phyloP scores from a whole-genome alignment of 2,113 vertebrate genomes.

The Ceuthmochares aereus region DNA sequence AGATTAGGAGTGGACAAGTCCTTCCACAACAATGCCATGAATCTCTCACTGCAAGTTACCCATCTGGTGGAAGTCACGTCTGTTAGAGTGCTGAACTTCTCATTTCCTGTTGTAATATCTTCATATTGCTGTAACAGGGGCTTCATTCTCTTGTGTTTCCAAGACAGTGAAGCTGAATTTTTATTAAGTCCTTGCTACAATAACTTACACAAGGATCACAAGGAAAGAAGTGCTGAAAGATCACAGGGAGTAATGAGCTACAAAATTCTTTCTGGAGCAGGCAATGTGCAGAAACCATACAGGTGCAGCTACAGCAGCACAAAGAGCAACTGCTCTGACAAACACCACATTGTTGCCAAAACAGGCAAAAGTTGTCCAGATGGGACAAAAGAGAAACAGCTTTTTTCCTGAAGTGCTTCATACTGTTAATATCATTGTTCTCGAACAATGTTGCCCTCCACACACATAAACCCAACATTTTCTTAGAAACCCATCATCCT shows the following conservation, averaged over 20 bases:
- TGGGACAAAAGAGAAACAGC: not conserved
- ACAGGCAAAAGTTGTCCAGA: not conserved
- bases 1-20: not conserved
- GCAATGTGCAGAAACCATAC: not conserved
- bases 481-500: not conserved
- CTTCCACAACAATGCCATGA: not conserved
- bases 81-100: not conserved
- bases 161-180: not conserved
- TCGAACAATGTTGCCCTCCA: not conserved
- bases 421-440: not conserved
- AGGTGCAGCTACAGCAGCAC: fast-evolving
- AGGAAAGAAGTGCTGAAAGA: not conserved
- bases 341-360: fast-evolving
- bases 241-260: not conserved
- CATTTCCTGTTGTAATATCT: not conserved
- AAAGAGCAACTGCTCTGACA: not conserved
- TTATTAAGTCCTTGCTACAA: not conserved
- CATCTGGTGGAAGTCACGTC: not conserved
- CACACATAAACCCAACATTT: not conserved
- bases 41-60: not conserved
- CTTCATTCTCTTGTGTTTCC: not conserved
- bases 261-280: not conserved
- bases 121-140: not conserved
- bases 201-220: not conserved
- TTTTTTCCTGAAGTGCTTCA: not conserved